These are phyloP conservation scores for Epinephelus cyanopodus DNA, from an alignment of 2,113 vertebrate species.

Conservation along the genomic window DNA sequence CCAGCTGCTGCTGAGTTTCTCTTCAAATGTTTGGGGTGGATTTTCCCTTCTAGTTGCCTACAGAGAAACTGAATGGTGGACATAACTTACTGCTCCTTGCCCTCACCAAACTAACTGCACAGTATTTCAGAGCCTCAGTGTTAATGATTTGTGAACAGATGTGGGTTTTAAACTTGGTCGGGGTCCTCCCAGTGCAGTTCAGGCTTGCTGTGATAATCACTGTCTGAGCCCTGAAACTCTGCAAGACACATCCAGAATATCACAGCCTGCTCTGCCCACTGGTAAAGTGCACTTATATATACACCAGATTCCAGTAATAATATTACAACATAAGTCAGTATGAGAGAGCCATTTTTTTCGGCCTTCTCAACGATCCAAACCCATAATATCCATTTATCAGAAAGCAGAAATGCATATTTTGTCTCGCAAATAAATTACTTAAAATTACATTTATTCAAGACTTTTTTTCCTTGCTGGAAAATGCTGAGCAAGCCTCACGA, in stretches of 20 bases:
- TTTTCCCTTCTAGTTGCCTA: too few species aligned
- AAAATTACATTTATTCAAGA: background rate
- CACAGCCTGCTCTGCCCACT: background rate
- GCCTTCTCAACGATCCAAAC: background rate
- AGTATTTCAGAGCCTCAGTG: background rate
- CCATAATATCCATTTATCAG: background rate
- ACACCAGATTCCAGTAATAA: background rate
- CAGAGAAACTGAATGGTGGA: background rate
- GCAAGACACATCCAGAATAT: background rate
- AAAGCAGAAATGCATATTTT: background rate
- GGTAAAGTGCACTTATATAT: background rate
- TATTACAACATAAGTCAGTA: background rate
- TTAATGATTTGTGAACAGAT: background rate
- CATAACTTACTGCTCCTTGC: background rate
- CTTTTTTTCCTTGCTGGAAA: background rate
- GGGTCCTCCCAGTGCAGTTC: background rate
- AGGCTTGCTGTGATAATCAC: constrained; percentile 5
- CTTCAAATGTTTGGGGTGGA: background rate
- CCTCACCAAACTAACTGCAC: background rate
- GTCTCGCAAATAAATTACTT: background rate
- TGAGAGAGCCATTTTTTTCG: background rate
- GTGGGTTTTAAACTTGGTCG: constrained; percentile 11
- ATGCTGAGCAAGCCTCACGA: background rate
- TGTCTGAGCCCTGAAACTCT: background rate
- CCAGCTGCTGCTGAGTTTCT: background rate